Conservation (phyloP, 2,113 vertebrate species). For the Paracanthobrama guichenoti region DNA sequence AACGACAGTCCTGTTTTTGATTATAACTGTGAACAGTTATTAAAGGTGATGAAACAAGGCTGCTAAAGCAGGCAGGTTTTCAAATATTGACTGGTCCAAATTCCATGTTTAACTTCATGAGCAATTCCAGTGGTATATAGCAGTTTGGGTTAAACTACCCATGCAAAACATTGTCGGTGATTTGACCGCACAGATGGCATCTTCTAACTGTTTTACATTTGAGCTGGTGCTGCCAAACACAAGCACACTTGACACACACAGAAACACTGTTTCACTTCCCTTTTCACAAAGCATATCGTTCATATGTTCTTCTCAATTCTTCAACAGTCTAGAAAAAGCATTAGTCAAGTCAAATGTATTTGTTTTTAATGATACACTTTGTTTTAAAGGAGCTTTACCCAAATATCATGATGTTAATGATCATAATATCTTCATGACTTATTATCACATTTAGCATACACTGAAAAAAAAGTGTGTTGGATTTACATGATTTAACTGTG, state of each 20-base stretch:
- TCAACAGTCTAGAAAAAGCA: background rate
- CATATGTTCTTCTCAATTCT: background rate
- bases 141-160: background rate
- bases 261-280: background rate
- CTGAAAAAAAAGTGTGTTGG: no score
- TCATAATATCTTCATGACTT: background rate
- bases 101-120: constrained; percentile 22
- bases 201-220: background rate
- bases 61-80: background rate
- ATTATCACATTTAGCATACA: background rate
- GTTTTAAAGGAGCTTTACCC: background rate
- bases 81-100: constrained; percentile 28
- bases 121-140: background rate
- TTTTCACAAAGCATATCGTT: background rate
- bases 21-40: background rate
- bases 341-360: background rate
- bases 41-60: constrained; percentile 9
- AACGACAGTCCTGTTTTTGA: background rate
- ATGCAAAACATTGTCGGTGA: background rate
- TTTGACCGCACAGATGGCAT: background rate
- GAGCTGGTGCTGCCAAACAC: background rate
- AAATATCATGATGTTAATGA: background rate
- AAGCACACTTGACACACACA: background rate
- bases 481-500: no score
- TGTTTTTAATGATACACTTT: background rate